Percentiles rank a stretch among this genome's conserved stretches.
These are phyloP conservation scores for Merluccius polli DNA, from an alignment of 2,797 vertebrate species.

Conservation along the genomic window DNA sequence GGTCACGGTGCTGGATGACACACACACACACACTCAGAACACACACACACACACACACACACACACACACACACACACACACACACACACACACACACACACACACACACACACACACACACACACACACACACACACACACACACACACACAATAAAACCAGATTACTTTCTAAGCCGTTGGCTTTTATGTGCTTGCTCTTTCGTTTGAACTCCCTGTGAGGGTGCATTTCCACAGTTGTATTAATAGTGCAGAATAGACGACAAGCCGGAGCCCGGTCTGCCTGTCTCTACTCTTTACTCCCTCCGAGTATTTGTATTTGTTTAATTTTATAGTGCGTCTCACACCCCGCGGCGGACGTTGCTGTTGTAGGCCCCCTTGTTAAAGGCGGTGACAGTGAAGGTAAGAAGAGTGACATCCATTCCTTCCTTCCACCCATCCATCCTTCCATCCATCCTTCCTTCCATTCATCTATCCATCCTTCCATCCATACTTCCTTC, in stretches of 20 bases:
- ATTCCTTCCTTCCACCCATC: no score
- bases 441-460: no score
- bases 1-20: conserved; percentile 29
- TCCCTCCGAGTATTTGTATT: conserved; percentile 4
- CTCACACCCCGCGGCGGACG: background rate
- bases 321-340: background rate
- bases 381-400: background rate
- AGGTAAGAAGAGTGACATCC: background rate
- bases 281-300: conserved; percentile 28
- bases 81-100: conserved; percentile 7
- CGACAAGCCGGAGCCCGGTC: conserved; percentile 9
- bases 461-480: background rate
- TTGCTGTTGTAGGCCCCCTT: background rate
- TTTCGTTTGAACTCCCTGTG: conserved; percentile 32
- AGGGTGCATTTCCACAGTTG: conserved; percentile 25
- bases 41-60: background rate
- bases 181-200: conserved; percentile 39
- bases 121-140: conserved; percentile 8
- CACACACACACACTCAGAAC: conserved; percentile 23
- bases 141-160: conserved; percentile 27
- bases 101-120: conserved; percentile 26
- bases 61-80: background rate
- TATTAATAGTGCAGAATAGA: conserved; percentile 31
- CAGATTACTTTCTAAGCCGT: conserved; percentile 32
- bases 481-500: background rate